A percentile compares a stretch with the other conserved stretches of the same genome.
These are phyloP conservation scores for Hoplias malabaricus DNA, from an alignment of 2,113 vertebrate species.

Conservation along the genomic window DNA sequence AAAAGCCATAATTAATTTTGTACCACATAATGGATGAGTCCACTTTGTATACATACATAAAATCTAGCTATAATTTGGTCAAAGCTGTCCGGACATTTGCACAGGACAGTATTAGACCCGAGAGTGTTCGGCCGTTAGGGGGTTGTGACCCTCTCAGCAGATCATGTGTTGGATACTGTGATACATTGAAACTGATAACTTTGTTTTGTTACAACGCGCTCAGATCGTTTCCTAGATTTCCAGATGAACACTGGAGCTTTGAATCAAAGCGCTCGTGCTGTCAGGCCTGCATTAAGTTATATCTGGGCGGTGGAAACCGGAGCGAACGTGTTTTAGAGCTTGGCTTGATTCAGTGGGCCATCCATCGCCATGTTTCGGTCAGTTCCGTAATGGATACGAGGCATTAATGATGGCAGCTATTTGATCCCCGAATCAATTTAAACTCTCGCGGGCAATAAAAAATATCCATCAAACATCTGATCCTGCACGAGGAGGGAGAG, in stretches of 20 bases:
- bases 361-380: constrained; percentile 36
- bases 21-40: no score
- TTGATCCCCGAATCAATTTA: constrained; percentile 61
- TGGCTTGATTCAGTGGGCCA: constrained; percentile 51
- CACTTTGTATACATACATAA: no score
- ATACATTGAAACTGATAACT: constrained; percentile 23
- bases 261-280: constrained; percentile 23
- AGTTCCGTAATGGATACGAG: constrained; percentile 71
- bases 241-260: neutral
- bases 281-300: constrained; percentile 27
- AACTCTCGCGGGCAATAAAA: constrained; percentile 53
- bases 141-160: neutral
- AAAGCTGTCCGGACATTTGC: no score
- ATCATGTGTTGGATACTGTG: neutral
- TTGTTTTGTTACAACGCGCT: neutral
- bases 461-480: constrained; percentile 63
- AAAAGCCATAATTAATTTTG: no score
- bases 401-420: constrained; percentile 61
- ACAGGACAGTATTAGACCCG: constrained; percentile 51
- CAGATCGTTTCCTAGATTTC: constrained; percentile 13
- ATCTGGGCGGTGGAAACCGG: constrained; percentile 41
- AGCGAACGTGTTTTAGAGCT: constrained; percentile 36
- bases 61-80: no score
- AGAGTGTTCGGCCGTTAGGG: constrained; percentile 2
- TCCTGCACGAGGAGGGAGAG: constrained; percentile 45